Conservation (phyloP, 2,113 vertebrate genomes). For the Eolophus roseicapilla region DNA sequence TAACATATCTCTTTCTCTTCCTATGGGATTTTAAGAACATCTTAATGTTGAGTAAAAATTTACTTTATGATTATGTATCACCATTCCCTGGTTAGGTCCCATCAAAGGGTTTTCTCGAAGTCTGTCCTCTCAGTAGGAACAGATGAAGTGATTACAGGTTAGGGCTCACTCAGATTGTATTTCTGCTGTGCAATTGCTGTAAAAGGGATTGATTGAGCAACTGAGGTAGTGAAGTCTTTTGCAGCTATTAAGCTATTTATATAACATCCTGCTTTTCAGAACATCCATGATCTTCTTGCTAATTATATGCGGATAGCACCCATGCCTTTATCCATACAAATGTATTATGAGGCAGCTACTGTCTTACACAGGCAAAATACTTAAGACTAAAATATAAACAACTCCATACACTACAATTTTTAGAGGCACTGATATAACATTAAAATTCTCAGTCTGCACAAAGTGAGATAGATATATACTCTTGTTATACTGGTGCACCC, state of each 20-base stretch:
- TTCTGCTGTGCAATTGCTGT: neutral
- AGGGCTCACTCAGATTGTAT: neutral
- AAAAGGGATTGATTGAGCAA: neutral
- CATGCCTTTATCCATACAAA: no score
- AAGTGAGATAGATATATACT: neutral
- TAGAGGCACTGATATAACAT: neutral
- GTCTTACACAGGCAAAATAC: neutral
- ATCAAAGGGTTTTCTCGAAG: neutral
- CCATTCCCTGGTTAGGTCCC: neutral
- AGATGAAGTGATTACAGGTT: neutral
- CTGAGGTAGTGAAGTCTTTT: neutral
- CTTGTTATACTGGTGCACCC: neutral
- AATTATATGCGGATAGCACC: neutral
- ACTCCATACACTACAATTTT: neutral
- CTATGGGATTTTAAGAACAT: neutral
- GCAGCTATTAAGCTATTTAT: neutral
- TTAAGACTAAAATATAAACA: neutral
- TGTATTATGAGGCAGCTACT: neutral
- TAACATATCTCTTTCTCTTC: neutral
- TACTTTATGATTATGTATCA: neutral
- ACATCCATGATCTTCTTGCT: neutral
- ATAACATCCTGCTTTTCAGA: neutral
- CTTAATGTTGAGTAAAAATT: neutral
- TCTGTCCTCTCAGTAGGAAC: neutral
- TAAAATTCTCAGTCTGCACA: neutral